Conservation (phyloP, 2,797 vertebrate species). For the Gorsachius magnificus region DNA sequence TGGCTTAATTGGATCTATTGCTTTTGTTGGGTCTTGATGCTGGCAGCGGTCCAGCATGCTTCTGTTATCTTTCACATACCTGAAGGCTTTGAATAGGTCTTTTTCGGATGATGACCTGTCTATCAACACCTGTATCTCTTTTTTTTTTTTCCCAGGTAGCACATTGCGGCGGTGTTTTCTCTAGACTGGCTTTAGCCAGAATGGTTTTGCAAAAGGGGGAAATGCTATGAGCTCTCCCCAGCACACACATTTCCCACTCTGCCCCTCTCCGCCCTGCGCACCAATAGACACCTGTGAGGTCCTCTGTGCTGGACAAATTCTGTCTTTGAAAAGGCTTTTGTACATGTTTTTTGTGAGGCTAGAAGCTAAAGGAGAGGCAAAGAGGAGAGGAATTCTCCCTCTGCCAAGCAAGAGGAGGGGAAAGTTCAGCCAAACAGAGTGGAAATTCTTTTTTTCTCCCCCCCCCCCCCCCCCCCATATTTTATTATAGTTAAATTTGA, state of each 20-base stretch:
- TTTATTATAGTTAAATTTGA: not conserved
- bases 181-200: not conserved
- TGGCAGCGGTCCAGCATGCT: not conserved
- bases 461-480: no score
- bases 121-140: not conserved
- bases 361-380: not conserved
- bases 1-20: not conserved
- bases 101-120: not conserved
- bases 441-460: not conserved
- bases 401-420: not conserved
- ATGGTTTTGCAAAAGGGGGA: not conserved
- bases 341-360: not conserved
- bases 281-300: not conserved
- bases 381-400: not conserved
- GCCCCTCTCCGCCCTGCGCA: not conserved
- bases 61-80: not conserved
- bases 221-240: not conserved
- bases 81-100: not conserved
- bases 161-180: not conserved
- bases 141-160: not conserved
- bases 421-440: not conserved
- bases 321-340: not conserved
- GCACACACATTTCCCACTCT: accelerated
- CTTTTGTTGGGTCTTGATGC: not conserved
- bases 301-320: not conserved